Evolutionary conservation across 2,888 invertebrate species (phyloP).

Genomic region (Cyrtodaria siliqua): DNA sequence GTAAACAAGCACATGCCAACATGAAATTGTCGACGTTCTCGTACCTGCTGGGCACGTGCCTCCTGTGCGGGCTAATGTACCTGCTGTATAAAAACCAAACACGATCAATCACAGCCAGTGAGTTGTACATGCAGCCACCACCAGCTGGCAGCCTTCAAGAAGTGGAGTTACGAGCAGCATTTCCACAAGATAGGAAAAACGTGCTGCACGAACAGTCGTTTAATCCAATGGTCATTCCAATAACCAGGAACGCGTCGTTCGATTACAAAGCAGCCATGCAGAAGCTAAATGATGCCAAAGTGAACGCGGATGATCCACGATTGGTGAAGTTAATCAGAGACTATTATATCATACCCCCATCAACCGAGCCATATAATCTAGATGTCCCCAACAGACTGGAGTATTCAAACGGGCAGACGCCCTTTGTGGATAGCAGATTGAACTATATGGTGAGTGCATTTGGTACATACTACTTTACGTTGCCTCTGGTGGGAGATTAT

Average conservation of each 20-base stretch:
- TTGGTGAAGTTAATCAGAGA: constrained; percentile 60
- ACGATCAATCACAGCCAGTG: constrained; percentile 15
- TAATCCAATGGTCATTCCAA: constrained; percentile 45
- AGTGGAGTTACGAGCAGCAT: constrained; percentile 10
- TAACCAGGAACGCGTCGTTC: constrained; percentile 22
- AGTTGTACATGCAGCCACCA: constrained; percentile 34
- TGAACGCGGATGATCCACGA: constrained; percentile 52
- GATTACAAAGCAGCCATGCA: constrained; percentile 52
- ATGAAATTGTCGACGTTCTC: constrained; percentile 15
- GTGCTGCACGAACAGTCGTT: constrained; percentile 44
- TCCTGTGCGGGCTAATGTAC: constrained; percentile 29
- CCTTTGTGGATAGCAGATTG: constrained; percentile 66
- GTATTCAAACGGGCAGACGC: constrained; percentile 68
- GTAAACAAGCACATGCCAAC: not conserved
- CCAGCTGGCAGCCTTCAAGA: not conserved
- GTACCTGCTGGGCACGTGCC: constrained; percentile 25
- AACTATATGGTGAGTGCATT: constrained; percentile 64
- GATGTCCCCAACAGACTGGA: constrained; percentile 56
- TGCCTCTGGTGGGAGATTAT: too few species aligned
- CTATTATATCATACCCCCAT: constrained; percentile 65
- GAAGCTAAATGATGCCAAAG: constrained; percentile 56
- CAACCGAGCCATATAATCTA: constrained; percentile 57
- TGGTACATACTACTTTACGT: not conserved
- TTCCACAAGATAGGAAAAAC: constrained; percentile 26
- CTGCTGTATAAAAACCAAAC: constrained; percentile 41